These are phyloP conservation scores for Crypturellus undulatus DNA, from an alignment of 2,113 vertebrate genomes.

Conservation along the genomic window DNA sequence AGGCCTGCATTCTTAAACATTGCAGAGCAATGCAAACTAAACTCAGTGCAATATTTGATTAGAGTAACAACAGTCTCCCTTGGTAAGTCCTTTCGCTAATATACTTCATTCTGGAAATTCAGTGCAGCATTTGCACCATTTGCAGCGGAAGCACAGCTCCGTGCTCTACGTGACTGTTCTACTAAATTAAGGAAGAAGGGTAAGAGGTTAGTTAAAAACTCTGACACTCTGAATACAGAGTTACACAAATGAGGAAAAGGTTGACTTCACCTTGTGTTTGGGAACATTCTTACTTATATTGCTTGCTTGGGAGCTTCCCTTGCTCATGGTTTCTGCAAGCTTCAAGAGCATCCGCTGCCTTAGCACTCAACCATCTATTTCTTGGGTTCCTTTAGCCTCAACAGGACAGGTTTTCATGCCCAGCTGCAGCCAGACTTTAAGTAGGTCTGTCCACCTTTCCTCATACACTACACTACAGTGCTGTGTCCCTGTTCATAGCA, in stretches of 20 bases:
- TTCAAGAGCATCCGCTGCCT: not conserved
- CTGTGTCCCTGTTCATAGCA: too few species aligned
- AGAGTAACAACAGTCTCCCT: not conserved
- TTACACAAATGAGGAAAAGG: not conserved
- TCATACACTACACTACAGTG: not conserved
- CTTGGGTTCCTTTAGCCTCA: not conserved
- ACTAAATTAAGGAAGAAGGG: not conserved
- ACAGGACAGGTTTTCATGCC: not conserved
- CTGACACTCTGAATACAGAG: not conserved
- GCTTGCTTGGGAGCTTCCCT: not conserved
- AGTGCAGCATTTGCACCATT: not conserved
- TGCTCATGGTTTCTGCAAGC: not conserved
- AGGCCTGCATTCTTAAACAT: not conserved
- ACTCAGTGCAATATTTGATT: not conserved
- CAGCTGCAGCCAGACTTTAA: not conserved
- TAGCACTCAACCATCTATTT: not conserved
- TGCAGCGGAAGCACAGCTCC: not conserved
- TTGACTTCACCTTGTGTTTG: not conserved
- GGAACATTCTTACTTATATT: not conserved
- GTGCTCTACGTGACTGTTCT: not conserved
- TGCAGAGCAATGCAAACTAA: not conserved
- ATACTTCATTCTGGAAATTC: not conserved
- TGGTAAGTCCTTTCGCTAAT: not conserved
- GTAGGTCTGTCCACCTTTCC: not conserved
- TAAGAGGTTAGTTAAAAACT: not conserved